Evolutionary conservation across 2,888 invertebrate genomes (phyloP).

Genomic region (Scaptomyza flava): DNA sequence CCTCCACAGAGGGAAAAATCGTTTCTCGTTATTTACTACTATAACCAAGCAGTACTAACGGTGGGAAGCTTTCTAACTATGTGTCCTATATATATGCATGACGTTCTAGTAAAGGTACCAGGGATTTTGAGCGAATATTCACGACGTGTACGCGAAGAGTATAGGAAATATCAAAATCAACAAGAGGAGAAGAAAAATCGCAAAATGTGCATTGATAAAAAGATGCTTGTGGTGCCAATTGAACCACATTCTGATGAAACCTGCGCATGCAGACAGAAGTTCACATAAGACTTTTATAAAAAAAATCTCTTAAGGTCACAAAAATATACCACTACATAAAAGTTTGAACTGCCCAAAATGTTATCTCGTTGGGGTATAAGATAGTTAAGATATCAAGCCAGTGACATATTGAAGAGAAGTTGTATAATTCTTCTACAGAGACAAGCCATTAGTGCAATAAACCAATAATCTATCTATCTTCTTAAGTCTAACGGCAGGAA

Average conservation of each 20-base stretch:
- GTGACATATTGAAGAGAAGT: too few relatives aligned
- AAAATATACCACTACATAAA: too few relatives aligned
- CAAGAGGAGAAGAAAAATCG: conserved; percentile 18
- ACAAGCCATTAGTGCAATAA: too few relatives aligned
- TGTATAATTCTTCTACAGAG: too few relatives aligned
- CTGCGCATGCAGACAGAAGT: conserved; percentile 4
- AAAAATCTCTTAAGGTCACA: neutral
- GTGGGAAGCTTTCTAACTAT: conserved; percentile 42
- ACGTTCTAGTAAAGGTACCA: conserved; percentile 36
- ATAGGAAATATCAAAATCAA: conserved; percentile 22
- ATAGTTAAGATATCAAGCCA: too few relatives aligned
- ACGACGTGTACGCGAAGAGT: conserved; percentile 2
- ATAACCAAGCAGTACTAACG: conserved; percentile 50
- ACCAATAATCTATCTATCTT: too few relatives aligned
- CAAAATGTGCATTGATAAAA: conserved; percentile 35
- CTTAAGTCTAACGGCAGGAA: too few relatives aligned
- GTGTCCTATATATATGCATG: conserved; percentile 39
- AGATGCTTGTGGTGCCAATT: conserved; percentile 19
- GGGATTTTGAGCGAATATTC: neutral
- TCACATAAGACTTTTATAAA: neutral
- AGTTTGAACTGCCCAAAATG: too few relatives aligned
- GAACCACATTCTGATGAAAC: conserved; percentile 13
- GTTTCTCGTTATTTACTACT: conserved; percentile 54
- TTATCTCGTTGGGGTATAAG: too few relatives aligned
- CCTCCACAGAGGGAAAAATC: conserved; percentile 53